phyloP scores from a whole-genome alignment of 35 echinoderm and acorn worm genomes.

The Apostichopus japonicus region DNA sequence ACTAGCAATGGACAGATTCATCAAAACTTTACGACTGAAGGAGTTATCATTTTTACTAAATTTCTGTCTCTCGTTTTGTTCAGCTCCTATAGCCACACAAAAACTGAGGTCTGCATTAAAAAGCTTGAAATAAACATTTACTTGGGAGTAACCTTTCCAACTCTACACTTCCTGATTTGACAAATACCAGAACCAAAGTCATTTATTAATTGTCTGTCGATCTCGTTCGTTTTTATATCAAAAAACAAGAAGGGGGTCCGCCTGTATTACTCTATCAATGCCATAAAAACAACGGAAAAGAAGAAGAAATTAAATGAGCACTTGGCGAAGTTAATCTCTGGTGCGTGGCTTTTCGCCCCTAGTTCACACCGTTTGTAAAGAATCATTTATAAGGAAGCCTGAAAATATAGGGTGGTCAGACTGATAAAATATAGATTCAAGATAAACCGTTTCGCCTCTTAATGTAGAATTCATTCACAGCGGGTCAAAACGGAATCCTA shows the following conservation, averaged over 20 bases:
- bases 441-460: background rate
- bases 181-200: constrained; percentile 40
- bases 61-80: background rate
- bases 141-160: background rate
- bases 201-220: constrained; percentile 25
- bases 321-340: constrained; percentile 9
- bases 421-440: background rate
- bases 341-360: constrained; percentile 8
- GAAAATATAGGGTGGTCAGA: background rate
- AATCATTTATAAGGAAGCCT: background rate
- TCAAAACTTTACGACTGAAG: background rate
- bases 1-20: background rate
- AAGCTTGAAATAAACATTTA: constrained; percentile 25
- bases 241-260: background rate
- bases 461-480: background rate
- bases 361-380: background rate
- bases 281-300: background rate
- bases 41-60: background rate
- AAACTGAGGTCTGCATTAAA: background rate
- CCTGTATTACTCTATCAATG: background rate
- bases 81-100: background rate
- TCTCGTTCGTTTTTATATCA: background rate
- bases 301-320: background rate
- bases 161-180: constrained; percentile 10
- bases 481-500: constrained; percentile 17